Percentiles rank a stretch among this genome's conserved stretches.
Evolutionary conservation across 2,113 vertebrate genomes (phyloP).

Genomic region (Uropsilus gracilis): DNA sequence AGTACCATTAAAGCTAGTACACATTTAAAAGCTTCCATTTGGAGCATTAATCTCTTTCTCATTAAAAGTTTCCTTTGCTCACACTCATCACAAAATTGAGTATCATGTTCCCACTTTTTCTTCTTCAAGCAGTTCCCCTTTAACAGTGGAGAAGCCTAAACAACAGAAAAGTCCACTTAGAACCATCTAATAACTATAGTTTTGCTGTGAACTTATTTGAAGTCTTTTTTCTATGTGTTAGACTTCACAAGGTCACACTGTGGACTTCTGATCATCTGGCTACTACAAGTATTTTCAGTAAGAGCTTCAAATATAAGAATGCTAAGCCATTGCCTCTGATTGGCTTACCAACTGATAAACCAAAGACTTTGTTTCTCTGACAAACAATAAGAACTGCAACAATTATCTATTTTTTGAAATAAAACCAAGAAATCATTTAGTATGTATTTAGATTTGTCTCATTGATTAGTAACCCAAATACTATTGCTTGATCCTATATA

Average conservation of each 20-base stretch:
- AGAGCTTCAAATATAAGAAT: background rate
- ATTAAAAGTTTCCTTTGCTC: background rate
- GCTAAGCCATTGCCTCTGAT: background rate
- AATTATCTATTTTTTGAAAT: constrained; percentile 21
- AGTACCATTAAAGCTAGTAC: background rate
- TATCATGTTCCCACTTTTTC: background rate
- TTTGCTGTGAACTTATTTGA: background rate
- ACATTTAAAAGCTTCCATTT: background rate
- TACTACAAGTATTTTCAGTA: background rate
- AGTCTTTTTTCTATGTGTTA: background rate
- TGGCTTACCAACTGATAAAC: background rate
- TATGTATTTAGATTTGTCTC: background rate
- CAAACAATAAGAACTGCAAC: background rate
- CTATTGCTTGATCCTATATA: constrained; percentile 17
- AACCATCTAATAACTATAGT: background rate
- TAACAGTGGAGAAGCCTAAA: background rate
- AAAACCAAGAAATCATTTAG: background rate
- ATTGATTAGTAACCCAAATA: background rate
- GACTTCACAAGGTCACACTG: constrained; percentile 6
- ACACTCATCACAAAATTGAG: background rate
- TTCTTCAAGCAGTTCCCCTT: background rate
- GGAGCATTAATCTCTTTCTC: background rate
- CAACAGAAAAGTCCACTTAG: background rate
- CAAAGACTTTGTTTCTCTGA: constrained; percentile 27
- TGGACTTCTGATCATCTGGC: background rate